Evolutionary conservation across 2,113 vertebrate species (phyloP), one percentile per base, ranked within the genome.

Genomic region (Rhegmatorhina hoffmannsi): DNA sequence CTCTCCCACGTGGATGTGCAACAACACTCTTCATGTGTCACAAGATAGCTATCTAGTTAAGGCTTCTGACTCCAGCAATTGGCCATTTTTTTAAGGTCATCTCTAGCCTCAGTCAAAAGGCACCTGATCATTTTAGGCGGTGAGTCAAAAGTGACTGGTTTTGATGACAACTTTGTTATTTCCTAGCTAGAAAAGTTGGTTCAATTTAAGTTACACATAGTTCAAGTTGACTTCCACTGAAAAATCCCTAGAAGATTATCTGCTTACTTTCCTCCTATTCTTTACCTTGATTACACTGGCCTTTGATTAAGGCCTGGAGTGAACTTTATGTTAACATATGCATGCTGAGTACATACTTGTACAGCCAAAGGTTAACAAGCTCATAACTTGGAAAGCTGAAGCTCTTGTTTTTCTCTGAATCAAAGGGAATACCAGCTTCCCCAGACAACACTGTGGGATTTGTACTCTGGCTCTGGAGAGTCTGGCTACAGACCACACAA

Each of bases 261-360:
- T 81, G 70, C 78, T 64, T 85, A 29, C 68, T 83, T 89, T 84
- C 26, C 11, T 91, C 29, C 8, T 55, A 21, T 29, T 60, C 87
- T 92, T 92, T 91, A 87, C 77, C 74, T 29, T 74, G 79, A 90
- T 85, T 74, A 76, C 26, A 63, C 21, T 80, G 90, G 52, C 53
- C 52, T 93, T 90, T 82, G 33, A 64, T 85, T 83, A 69, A 85
- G 53, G 73, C 26, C 63, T 44, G 63, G 49, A 43, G 64, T 68
- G 92, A 90, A 74, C 89, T 89, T 74, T 86, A 59, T 84, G 40
- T 15, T 55, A 95, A 87, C 74, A 55, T 2, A 9, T 34, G 29
- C 59, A 50, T 67, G 55, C 26, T 85, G 63, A 81, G 56, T 60
- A 87, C 90, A 95, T 38, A 74, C 82, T 90, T 90, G 72, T 46